phyloP scores from a whole-genome alignment of 2,113 vertebrate species.

The Leptodactylus fuscus region DNA sequence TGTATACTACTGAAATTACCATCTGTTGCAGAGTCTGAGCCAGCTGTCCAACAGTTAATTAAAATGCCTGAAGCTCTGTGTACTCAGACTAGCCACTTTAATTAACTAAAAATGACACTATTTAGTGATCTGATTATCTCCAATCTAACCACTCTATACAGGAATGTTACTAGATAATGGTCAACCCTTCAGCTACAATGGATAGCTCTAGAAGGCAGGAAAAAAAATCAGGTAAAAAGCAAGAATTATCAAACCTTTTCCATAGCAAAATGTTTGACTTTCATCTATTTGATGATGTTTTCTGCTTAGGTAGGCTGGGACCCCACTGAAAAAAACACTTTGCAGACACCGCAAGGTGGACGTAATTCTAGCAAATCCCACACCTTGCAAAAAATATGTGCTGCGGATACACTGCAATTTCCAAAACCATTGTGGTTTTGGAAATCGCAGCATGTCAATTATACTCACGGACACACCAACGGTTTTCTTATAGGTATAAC shows the following conservation, averaged over 20 bases:
- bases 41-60: slow-evolving; percentile 61
- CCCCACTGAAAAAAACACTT: too few relatives aligned
- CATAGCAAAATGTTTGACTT: background rate
- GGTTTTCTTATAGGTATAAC: too few relatives aligned
- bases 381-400: too few relatives aligned
- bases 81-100: slow-evolving; percentile 54
- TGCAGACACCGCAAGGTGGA: too few relatives aligned
- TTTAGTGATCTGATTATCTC: slow-evolving; percentile 58
- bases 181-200: slow-evolving; percentile 12
- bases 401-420: too few relatives aligned
- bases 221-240: background rate
- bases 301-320: background rate
- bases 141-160: slow-evolving; percentile 46
- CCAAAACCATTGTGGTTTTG: too few relatives aligned
- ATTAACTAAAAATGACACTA: slow-evolving; percentile 59
- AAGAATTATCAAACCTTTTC: background rate
- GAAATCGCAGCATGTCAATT: too few relatives aligned
- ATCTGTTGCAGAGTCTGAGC: slow-evolving; percentile 47
- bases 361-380: too few relatives aligned
- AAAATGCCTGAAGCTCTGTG: slow-evolving; percentile 59
- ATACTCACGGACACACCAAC: too few relatives aligned
- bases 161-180: slow-evolving; percentile 15
- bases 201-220: slow-evolving; percentile 14
- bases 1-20: slow-evolving; percentile 52
- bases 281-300: background rate